Base-by-base conservation (phyloP, 1,140 invertebrate genomes). In the Scylla paramamosain region DNA sequence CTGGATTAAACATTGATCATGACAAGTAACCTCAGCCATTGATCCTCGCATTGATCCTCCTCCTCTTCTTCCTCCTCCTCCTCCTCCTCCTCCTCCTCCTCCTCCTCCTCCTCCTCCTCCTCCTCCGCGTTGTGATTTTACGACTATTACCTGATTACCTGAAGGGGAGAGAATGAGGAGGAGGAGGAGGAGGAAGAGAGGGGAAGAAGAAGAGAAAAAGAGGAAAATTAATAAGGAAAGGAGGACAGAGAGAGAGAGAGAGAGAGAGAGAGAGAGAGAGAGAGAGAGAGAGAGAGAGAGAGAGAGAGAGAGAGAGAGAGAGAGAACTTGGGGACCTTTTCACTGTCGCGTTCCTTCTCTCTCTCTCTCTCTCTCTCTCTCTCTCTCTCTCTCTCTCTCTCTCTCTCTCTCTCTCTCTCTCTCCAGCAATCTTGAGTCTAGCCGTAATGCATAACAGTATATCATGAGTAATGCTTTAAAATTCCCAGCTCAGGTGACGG, bases 401-500 rank as follows among this genome's bases (percentile, higher is more conserved):
- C 48, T 14, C 48, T 52, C 48, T 7, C 48, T 52, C 48, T 14
- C 48, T 7, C 48, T 7, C 48, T n/a, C n/a, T n/a, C n/a, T n/a
- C n/a, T 7, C 48, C 6, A 14, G 48, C 14, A 52, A 52, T 52
- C 48, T 52, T 28, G 31, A 52, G 32, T 39, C 14, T 16, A 29
- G 29, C 67, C 29, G 91, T 31, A 92, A 92, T 92, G 91, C 67
- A 82, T 92, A 92, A 92, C 83, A 67, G 67, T 93, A 83, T 83
- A 93, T 93, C 82, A 84, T 14, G 46, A 46, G 29, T 93, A 93
- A 93, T 93, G 25, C 92, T 46, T 84, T 16, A 84, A 83, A 83
- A 93, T 93, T 82, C 45, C 88, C 45, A 10, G 88, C 28, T 90
- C 46, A 48, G 52, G 52, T 90, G 88, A 90, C 88, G 45, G 39